Conservation (phyloP, 2,888 invertebrate species). For the Aporophyla lueneburgensis region DNA sequence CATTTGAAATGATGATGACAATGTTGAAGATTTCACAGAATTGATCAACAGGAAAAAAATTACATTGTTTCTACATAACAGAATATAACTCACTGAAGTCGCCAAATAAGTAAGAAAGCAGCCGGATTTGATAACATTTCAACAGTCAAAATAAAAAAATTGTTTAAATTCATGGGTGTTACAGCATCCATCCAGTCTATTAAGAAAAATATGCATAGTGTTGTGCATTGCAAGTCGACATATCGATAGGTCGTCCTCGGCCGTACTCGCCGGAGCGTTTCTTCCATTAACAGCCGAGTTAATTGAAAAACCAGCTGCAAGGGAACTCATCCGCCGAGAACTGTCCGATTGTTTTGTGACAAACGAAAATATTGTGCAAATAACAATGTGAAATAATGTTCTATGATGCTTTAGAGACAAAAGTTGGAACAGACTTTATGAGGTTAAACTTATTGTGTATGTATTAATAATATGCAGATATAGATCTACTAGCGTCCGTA, state of each 20-base stretch:
- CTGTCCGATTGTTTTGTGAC: slow-evolving; percentile 63
- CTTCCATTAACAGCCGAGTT: slow-evolving; percentile 71
- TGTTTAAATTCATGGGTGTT: background rate
- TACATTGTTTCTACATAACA: background rate
- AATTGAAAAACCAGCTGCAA: slow-evolving; percentile 71
- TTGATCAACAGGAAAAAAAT: background rate
- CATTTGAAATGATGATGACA: too few relatives aligned
- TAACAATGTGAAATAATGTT: slow-evolving; percentile 42
- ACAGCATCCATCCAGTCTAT: background rate
- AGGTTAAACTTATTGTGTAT: slow-evolving; percentile 11
- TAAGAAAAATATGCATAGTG: slow-evolving; percentile 54
- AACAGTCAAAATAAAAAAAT: background rate
- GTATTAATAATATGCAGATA: too few relatives aligned
- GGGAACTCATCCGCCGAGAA: slow-evolving; percentile 60
- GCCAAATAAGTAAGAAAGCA: background rate
- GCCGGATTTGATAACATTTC: background rate
- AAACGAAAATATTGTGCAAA: slow-evolving; percentile 66
- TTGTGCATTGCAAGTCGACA: slow-evolving; percentile 51
- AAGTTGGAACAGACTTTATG: slow-evolving; percentile 13
- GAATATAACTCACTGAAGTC: background rate
- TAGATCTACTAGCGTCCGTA: too few relatives aligned
- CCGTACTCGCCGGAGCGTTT: slow-evolving; percentile 64
- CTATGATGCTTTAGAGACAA: slow-evolving; percentile 18
- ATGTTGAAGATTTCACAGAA: background rate
- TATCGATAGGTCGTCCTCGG: slow-evolving; percentile 57